Conservation (phyloP, 2,797 vertebrate species). For the Pitangus sulphuratus region DNA sequence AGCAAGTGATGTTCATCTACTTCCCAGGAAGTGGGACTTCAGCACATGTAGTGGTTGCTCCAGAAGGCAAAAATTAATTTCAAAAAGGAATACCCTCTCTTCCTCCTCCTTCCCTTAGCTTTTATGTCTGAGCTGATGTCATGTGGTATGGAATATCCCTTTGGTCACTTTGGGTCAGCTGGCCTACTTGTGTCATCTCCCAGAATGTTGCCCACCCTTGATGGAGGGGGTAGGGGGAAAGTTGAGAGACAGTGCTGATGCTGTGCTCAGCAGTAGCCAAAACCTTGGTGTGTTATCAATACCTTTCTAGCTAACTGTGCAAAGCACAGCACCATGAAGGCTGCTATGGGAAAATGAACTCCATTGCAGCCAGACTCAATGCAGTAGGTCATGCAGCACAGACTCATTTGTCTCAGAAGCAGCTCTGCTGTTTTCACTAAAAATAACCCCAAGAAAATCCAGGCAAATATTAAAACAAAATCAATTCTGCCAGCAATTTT, state of each 20-base stretch:
- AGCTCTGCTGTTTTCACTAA: neutral
- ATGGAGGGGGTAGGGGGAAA: too few species aligned
- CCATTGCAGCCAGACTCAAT: neutral
- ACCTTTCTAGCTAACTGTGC: neutral
- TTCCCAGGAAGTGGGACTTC: neutral
- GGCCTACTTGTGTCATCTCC: neutral
- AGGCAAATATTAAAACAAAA: neutral
- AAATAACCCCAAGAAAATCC: neutral
- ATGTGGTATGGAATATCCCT: neutral
- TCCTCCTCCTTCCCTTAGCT: neutral
- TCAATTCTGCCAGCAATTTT: neutral
- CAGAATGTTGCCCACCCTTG: neutral
- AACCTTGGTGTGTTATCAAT: neutral
- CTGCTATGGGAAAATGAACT: neutral
- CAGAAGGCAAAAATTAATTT: neutral
- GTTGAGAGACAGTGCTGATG: neutral
- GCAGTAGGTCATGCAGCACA: neutral
- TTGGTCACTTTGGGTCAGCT: neutral
- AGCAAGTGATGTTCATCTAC: neutral
- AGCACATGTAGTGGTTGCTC: neutral
- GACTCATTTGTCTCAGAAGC: neutral
- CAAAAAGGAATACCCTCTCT: neutral
- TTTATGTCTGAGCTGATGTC: neutral
- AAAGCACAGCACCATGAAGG: neutral
- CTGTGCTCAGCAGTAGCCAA: neutral